Evolutionary conservation across 1,140 invertebrate species (phyloP), one percentile per base, ranked within the genome.

Genomic region (Watersipora subatra): DNA sequence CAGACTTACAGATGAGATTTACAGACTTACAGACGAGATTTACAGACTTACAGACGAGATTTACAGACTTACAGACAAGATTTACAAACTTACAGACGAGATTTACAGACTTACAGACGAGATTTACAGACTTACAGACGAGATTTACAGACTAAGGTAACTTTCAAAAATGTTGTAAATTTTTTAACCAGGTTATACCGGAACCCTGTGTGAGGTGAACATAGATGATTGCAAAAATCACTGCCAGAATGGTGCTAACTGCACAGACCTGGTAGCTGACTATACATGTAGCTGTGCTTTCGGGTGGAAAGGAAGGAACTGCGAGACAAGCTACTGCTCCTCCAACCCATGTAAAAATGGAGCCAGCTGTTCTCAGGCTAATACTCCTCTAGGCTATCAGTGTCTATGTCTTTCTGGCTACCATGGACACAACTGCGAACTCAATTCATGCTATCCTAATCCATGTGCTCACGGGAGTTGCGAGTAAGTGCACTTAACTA

Each of bases 301-400:
- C 72, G 93, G 94, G 0, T 97, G 87, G 74, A 90, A 88, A 0
- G 93, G 93, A 20, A 87, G 89, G 70, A 85, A 88, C 65, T 97
- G 93, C 81, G 87, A 91, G 24, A 65, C 70, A 0, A 67, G 72
- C 56, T 65, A 71, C 24, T 75, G 73, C 67, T 56, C 64, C 2
- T 19, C 28, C 1, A 68, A 64, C n/a, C 69, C 70, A 1, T 73
- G 72, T 68, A 29, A 65, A 7, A 70, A 72, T 58, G 69, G 69
- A n/a, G 69, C 67, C 2, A 67, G 64, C 0, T 75, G 74, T 27
- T 25, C 24, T 3, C 25, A 15, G 27, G 30, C 63, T 1, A 29
- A 22, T 19, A 64, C 1, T 46, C 82, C 86, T 70, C 83, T 72
- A 12, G 29, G 7, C 25, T 64, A 57, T 27, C 24, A 12, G n/a